Evolutionary conservation across 1,140 invertebrate species (phyloP).

Genomic region (Brachionus rotundiformis): DNA sequence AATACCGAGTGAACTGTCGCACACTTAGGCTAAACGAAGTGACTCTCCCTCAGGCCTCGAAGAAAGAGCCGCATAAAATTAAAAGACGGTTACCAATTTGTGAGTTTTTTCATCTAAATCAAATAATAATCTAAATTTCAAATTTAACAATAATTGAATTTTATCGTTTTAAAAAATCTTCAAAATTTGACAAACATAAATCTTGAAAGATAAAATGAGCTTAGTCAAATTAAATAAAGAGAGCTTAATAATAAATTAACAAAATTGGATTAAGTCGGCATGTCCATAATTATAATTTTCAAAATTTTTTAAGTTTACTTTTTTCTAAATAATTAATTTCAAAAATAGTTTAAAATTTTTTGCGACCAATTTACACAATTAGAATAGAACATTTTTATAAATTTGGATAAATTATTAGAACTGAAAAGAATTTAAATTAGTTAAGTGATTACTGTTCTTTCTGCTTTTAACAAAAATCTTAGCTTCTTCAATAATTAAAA

Average conservation of each 20-base stretch:
- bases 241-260: neutral
- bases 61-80: neutral
- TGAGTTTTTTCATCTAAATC: neutral
- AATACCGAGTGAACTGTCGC: neutral
- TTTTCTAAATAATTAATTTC: no score
- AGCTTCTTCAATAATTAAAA: no score
- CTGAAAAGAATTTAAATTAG: no score
- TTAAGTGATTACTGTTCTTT: no score
- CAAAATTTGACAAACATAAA: neutral
- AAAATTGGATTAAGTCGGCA: slow-evolving; percentile 23
- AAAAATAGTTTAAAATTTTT: no score
- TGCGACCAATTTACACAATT: no score
- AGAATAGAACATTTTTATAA: no score
- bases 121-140: slow-evolving; percentile 5
- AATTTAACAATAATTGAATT: neutral
- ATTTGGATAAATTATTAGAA: no score
- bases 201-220: neutral
- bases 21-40: neutral
- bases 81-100: neutral
- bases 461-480: no score
- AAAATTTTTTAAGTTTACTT: neutral
- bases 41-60: neutral
- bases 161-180: slow-evolving; percentile 1
- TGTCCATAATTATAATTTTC: neutral
- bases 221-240: neutral